These are phyloP conservation scores for Drosophila kambysellisi DNA, from an alignment of 2,888 invertebrate genomes.

Conservation along the genomic window DNA sequence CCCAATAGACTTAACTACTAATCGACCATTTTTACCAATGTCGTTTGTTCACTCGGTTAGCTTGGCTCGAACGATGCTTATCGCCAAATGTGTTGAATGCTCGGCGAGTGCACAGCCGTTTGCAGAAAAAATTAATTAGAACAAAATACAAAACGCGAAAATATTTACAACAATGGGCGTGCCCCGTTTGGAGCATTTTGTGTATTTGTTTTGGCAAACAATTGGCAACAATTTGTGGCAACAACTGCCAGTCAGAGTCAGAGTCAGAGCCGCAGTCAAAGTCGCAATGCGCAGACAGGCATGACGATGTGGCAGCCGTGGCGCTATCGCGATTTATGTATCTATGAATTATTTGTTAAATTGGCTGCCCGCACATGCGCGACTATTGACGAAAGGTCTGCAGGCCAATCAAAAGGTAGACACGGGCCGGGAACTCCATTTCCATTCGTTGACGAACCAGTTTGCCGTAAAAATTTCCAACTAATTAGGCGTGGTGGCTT, in stretches of 20 bases:
- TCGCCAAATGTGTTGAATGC: conserved; percentile 77
- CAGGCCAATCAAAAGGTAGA: conserved; percentile 48
- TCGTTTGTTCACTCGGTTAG: conserved; percentile 61
- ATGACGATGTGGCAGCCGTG: conserved; percentile 62
- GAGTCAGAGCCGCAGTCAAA: conserved; percentile 51
- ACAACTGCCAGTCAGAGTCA: conserved; percentile 56
- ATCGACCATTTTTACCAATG: conserved; percentile 78
- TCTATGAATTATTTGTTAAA: conserved; percentile 79
- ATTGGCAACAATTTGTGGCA: conserved; percentile 78
- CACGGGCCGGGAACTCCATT: conserved; percentile 15
- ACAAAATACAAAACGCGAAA: conserved; percentile 75
- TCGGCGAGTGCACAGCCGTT: conserved; percentile 54
- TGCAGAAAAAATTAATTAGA: conserved; percentile 77
- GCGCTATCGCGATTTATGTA: conserved; percentile 79
- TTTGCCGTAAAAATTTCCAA: conserved; percentile 64
- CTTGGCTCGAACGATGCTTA: conserved; percentile 68
- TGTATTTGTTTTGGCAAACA: conserved; percentile 76
- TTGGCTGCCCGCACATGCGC: conserved; percentile 73
- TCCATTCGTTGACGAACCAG: conserved; percentile 43
- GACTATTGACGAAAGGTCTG: conserved; percentile 72
- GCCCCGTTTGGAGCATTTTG: conserved; percentile 56
- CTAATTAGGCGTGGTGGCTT: conserved; percentile 81
- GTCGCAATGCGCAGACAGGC: conserved; percentile 55
- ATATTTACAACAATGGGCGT: conserved; percentile 80
- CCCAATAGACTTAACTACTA: conserved; percentile 54